Conservation (phyloP, 2,888 invertebrate genomes). For the Carcina quercana region DNA sequence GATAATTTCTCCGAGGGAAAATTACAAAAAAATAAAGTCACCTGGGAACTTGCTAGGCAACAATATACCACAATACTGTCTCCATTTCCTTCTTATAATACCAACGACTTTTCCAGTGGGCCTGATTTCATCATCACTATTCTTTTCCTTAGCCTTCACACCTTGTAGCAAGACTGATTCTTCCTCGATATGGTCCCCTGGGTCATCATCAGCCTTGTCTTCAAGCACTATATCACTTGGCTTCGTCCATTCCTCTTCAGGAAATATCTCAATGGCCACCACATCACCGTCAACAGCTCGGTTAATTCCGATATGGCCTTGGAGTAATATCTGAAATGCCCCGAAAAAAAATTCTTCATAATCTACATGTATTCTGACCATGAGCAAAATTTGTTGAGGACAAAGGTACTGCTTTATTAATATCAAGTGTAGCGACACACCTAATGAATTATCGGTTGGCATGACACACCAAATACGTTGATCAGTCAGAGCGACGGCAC, state of each 20-base stretch:
- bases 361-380: no score
- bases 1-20: no score
- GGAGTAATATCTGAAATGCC: constrained; percentile 82
- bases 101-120: constrained; percentile 82
- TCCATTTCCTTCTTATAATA: constrained; percentile 96
- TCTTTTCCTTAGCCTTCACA: constrained; percentile 27
- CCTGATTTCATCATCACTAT: constrained; percentile 52
- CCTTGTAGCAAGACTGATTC: constrained; percentile 60
- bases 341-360: no score
- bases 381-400: no score
- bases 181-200: constrained; percentile 79
- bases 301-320: constrained; percentile 91
- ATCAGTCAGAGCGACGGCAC: no score
- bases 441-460: no score
- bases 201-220: constrained; percentile 81
- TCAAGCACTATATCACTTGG: constrained; percentile 90
- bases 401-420: no score
- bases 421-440: no score
- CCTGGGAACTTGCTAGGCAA: constrained; percentile 83
- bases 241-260: constrained; percentile 91
- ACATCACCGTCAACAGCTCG: constrained; percentile 96
- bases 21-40: no score
- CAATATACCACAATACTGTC: constrained; percentile 97
- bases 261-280: constrained; percentile 92
- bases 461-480: no score